Percentiles rank a stretch among this genome's conserved stretches.
Conservation (phyloP, 2,113 vertebrate genomes). For the Ellobius talpinus region DNA sequence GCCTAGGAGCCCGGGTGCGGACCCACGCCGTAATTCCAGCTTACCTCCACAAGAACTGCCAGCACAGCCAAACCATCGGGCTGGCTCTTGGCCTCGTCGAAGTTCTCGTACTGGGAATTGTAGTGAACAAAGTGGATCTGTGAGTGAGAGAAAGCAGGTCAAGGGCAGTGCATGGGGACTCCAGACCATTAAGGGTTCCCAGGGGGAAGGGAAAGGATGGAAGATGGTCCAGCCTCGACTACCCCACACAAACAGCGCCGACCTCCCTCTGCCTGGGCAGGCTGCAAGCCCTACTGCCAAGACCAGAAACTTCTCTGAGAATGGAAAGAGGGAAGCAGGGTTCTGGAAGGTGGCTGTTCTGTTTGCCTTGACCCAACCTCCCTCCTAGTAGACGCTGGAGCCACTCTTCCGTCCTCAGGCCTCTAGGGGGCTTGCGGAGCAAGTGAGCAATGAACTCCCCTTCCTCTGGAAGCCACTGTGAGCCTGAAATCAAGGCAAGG, state of each 20-base stretch:
- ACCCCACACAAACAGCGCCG: not conserved
- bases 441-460: too few relatives aligned
- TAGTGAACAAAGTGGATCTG: conserved; percentile 97
- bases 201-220: not conserved
- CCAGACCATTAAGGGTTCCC: not conserved
- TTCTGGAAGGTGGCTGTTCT: not conserved
- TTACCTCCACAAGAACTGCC: conserved; percentile 92
- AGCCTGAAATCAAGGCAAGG: not conserved
- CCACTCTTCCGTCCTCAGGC: not conserved
- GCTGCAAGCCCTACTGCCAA: not conserved
- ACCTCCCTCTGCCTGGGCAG: not conserved
- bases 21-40: not conserved
- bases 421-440: not conserved
- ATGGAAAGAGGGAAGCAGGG: not conserved
- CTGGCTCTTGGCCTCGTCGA: conserved; percentile 88
- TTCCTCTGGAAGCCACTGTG: not conserved
- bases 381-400: not conserved
- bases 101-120: conserved; percentile 92
- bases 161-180: fast-evolving
- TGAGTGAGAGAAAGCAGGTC: not conserved
- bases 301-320: not conserved
- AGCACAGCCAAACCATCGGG: conserved; percentile 92
- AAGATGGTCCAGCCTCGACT: fast-evolving
- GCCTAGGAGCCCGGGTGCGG: not conserved
- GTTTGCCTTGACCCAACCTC: not conserved